phyloP scores from a whole-genome alignment of 1,140 invertebrate genomes.

The Drosophila tristis region DNA sequence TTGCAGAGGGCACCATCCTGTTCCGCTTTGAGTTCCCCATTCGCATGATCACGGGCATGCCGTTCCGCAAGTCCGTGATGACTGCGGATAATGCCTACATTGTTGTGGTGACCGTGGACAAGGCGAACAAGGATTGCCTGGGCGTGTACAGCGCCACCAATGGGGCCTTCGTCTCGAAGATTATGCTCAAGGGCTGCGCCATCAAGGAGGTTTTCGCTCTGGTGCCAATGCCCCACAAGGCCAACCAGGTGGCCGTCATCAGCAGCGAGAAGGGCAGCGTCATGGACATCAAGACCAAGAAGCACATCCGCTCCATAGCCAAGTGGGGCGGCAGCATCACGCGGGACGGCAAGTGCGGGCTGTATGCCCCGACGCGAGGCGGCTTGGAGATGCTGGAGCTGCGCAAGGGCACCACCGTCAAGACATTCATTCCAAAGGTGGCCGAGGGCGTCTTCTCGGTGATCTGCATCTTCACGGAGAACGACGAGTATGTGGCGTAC shows the following conservation, averaged over 20 bases:
- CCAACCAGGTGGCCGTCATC: slow-evolving; percentile 93
- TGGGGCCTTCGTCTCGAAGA: slow-evolving; percentile 91
- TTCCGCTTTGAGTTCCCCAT: slow-evolving; percentile 93
- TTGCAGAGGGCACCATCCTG: slow-evolving; percentile 88
- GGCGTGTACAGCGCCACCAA: slow-evolving; percentile 93
- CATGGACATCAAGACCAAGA: slow-evolving; percentile 92
- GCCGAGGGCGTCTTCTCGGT: slow-evolving; percentile 99
- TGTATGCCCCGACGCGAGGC: slow-evolving; percentile 96
- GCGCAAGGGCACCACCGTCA: slow-evolving; percentile 92
- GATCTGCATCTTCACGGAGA: slow-evolving; percentile 96
- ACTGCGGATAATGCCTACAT: slow-evolving; percentile 92
- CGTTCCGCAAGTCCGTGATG: slow-evolving; percentile 90
- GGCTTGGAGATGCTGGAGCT: slow-evolving; percentile 96
- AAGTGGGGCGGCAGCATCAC: slow-evolving; percentile 94
- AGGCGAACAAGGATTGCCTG: slow-evolving; percentile 92
- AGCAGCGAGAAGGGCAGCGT: slow-evolving; percentile 95
- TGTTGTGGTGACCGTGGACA: slow-evolving; percentile 92
- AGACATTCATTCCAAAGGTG: slow-evolving; percentile 95
- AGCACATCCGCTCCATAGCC: slow-evolving; percentile 90
- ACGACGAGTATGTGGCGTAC: slow-evolving; percentile 97
- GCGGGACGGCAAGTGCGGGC: slow-evolving; percentile 94
- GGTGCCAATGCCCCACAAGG: slow-evolving; percentile 92
- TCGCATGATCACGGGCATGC: slow-evolving; percentile 87
- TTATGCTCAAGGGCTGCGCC: slow-evolving; percentile 87
- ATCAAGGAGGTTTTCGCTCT: slow-evolving; percentile 89